Base-by-base conservation (phyloP, 2,113 vertebrate species). In the Octodon degus region DNA sequence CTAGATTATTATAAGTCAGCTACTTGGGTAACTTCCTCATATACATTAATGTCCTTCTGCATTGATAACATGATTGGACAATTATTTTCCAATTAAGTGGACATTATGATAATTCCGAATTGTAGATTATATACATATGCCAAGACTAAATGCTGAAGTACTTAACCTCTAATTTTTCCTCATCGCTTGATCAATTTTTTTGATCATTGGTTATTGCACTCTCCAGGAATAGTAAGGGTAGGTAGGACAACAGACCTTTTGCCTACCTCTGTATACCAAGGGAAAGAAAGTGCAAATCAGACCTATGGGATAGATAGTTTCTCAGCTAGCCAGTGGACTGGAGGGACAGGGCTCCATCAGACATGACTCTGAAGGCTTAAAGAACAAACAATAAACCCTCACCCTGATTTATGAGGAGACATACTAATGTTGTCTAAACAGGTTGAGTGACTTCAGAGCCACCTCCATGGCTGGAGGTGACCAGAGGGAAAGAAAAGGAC, bases 21-120 rank as follows among this genome's bases (percentile, higher is more conserved):
- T 80, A 74, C 20, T 47, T 77, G 37, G 25, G 43, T 80, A 91
- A 96, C 16, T 63, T 74, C 43, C 79, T 7, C 40, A 34, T 60
- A 34, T 25, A 77, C 89, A 90, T 85, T 43, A 81, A 93, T 20
- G 13, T n/a, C 90, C 58, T 92, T 95, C n/a, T 95, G 22, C 63
- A 86, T 68, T 11, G 27, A 50, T 76, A 91, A 55, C 32, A 58
- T 60, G 65, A 19, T 4, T 70, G 60, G 55, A 24, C 40, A 13
- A 90, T 90, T 74, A 72, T 60, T 93, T 91, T 77, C 79, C 25
- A 94, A 17, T 74, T 53, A 82, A 79, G 19, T 32, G 65, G 84
- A 90, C 63, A 80, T 40, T 27, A 65, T 8, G 14, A 58, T 7
- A 63, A 72, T 80, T 84, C 19, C 5, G 3, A 32, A 55, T 1